Conservation (phyloP, 2,888 invertebrate species). For the Coelopa pilipes region DNA sequence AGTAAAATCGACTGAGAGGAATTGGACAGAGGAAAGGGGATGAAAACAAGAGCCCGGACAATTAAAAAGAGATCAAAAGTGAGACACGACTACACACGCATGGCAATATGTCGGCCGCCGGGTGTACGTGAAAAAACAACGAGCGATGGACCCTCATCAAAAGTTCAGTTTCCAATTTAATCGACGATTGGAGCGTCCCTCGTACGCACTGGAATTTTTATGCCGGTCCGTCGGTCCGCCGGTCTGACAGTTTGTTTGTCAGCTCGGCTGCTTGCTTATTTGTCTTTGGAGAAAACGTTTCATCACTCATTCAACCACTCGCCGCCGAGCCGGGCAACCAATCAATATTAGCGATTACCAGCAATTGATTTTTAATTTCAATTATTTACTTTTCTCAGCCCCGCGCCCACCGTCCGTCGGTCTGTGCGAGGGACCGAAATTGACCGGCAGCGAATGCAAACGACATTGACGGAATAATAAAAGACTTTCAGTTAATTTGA, state of each 20-base stretch:
- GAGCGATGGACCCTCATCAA: constrained; percentile 8
- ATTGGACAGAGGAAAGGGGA: background rate
- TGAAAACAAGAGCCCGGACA: background rate
- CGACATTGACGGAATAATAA: constrained; percentile 24
- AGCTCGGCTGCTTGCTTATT: too few relatives aligned
- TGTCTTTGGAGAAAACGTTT: background rate
- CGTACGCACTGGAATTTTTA: constrained; percentile 12
- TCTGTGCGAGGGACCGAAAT: background rate
- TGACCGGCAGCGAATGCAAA: background rate
- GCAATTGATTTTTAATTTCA: constrained; percentile 21
- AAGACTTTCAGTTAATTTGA: background rate
- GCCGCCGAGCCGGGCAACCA: background rate
- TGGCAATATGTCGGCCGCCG: background rate
- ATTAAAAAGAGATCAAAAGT: constrained; percentile 16
- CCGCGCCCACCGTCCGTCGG: too few relatives aligned
- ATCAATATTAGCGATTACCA: constrained; percentile 17
- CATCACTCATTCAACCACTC: constrained; percentile 17
- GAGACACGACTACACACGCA: background rate
- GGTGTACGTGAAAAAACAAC: background rate
- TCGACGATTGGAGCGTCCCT: background rate
- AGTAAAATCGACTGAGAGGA: background rate
- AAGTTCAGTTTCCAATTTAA: constrained; percentile 10
- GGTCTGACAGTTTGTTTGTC: background rate
- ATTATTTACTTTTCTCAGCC: background rate
- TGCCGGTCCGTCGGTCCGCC: too few relatives aligned